phyloP scores from a whole-genome alignment of 2,888 invertebrate genomes.

The Brachypalpus laphriformis region DNA sequence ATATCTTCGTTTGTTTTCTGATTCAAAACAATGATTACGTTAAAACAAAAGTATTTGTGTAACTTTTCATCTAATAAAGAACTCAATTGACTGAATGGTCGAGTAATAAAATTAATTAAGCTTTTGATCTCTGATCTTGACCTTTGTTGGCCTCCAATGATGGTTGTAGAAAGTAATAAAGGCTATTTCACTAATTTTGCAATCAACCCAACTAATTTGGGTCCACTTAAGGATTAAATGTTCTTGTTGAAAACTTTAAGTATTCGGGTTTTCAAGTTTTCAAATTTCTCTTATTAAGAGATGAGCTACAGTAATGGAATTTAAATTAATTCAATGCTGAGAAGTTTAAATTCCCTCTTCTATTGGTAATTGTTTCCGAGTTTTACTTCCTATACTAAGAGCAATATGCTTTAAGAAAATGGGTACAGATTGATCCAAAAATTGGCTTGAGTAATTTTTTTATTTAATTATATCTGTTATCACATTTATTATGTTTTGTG shows the following conservation, averaged over 20 bases:
- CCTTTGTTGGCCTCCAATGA: background rate
- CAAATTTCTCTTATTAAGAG: background rate
- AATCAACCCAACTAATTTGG: background rate
- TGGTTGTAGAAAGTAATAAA: background rate
- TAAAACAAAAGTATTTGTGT: background rate
- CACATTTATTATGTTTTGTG: too few species aligned
- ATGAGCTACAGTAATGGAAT: background rate
- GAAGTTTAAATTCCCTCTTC: too few species aligned
- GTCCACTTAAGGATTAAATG: background rate
- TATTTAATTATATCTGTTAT: too few species aligned
- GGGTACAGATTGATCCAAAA: too few species aligned
- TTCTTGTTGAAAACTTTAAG: background rate
- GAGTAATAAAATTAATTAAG: constrained; percentile 38
- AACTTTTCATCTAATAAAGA: background rate
- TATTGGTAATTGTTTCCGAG: too few species aligned
- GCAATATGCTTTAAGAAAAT: too few species aligned
- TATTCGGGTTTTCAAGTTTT: background rate
- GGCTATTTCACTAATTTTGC: background rate
- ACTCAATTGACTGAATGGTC: constrained; percentile 5
- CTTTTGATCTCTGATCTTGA: constrained; percentile 30
- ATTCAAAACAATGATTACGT: background rate
- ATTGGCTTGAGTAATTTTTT: too few species aligned
- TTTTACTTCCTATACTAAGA: too few species aligned
- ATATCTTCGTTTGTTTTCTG: background rate
- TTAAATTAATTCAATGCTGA: too few species aligned